phyloP scores from a whole-genome alignment of 37 sponge, comb jelly and placozoan genomes.

The Cliona cf. orientalis region DNA sequence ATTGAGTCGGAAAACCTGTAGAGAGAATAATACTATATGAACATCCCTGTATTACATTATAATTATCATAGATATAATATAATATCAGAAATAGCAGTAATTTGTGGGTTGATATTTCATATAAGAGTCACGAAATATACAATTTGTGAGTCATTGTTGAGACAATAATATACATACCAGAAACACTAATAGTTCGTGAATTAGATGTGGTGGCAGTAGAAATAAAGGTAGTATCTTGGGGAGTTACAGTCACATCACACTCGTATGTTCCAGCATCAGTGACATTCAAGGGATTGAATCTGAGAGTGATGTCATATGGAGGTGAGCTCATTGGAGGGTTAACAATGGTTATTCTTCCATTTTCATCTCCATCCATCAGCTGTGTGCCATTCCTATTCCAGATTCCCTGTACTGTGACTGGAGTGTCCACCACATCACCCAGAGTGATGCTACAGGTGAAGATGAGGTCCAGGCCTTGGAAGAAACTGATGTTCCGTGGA shows the following conservation, averaged over 20 bases:
- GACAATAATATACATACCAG: too few species aligned
- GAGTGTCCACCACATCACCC: slow-evolving; percentile 6
- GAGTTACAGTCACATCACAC: background rate
- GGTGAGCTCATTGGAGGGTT: background rate
- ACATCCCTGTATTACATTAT: too few species aligned
- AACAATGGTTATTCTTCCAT: background rate
- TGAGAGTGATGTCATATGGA: background rate
- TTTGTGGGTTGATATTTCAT: too few species aligned
- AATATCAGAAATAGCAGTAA: too few species aligned
- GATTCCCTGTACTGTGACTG: background rate
- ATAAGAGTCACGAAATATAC: too few species aligned
- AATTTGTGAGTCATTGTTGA: too few species aligned
- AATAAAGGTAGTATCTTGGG: background rate
- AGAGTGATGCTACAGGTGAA: slow-evolving; percentile 1
- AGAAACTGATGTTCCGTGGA: slow-evolving; percentile 7
- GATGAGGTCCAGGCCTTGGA: slow-evolving; percentile 14
- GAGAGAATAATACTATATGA: too few species aligned
- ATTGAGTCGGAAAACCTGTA: slow-evolving; percentile 13
- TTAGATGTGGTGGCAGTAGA: background rate
- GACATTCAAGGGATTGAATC: background rate
- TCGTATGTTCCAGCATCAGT: background rate
- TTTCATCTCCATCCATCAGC: background rate
- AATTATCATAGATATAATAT: too few species aligned
- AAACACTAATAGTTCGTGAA: background rate
- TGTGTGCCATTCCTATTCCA: slow-evolving; percentile 12